Percentiles rank a stretch among this genome's conserved stretches.
Conservation (phyloP, 2,888 invertebrate species). For the Parnassius apollo region DNA sequence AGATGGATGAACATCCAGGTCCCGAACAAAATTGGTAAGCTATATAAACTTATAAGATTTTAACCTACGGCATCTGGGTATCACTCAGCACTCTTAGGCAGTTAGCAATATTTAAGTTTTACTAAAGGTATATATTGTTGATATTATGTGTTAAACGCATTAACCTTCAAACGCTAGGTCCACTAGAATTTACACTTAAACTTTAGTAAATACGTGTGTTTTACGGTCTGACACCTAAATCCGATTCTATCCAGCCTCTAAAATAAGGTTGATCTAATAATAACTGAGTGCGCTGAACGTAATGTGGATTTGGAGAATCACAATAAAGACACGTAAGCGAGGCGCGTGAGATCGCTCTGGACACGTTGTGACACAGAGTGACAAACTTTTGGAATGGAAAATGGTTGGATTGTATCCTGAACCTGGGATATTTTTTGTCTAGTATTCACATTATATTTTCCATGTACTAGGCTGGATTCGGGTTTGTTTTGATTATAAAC, state of each 20-base stretch:
- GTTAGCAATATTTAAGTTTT: too few relatives aligned
- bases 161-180: neutral
- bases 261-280: slow-evolving; percentile 60
- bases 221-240: slow-evolving; percentile 35
- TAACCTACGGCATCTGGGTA: too few relatives aligned
- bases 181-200: neutral
- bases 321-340: slow-evolving; percentile 52
- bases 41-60: too few relatives aligned
- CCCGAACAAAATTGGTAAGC: too few relatives aligned
- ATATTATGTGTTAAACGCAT: neutral
- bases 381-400: slow-evolving; percentile 17
- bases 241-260: slow-evolving; percentile 47
- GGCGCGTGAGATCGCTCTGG: slow-evolving; percentile 38
- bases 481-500: too few relatives aligned
- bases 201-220: slow-evolving; percentile 22
- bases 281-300: slow-evolving; percentile 49
- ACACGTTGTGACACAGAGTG: slow-evolving; percentile 31
- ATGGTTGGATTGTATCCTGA: neutral
- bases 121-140: too few relatives aligned
- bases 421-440: neutral
- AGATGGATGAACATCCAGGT: too few relatives aligned
- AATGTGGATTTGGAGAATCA: slow-evolving; percentile 54
- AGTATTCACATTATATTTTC: too few relatives aligned
- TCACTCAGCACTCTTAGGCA: too few relatives aligned
- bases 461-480: too few relatives aligned